A percentile compares a stretch with the other conserved stretches of the same genome.
phyloP scores from a whole-genome alignment of 2,888 invertebrate genomes.

The Diploptera punctata region DNA sequence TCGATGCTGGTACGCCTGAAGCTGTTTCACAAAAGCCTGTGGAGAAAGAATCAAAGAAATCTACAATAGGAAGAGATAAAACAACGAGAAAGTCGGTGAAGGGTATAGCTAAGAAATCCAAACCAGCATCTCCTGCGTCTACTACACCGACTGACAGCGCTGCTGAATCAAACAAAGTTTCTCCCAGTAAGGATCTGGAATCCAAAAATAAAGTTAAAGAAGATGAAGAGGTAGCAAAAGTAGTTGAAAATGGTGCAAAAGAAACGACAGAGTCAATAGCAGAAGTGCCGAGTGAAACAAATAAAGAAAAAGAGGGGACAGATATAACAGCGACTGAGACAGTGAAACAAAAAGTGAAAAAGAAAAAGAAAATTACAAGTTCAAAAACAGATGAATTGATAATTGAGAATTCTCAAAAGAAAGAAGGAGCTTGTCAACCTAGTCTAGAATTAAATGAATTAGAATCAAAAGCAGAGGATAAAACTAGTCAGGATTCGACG shows the following conservation, averaged over 20 bases:
- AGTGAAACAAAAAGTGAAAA: constrained; percentile 41
- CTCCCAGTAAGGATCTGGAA: constrained; percentile 50
- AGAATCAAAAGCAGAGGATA: neutral
- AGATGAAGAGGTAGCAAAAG: neutral
- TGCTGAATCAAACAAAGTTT: constrained; percentile 50
- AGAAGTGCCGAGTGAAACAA: neutral
- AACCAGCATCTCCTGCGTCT: too few relatives aligned
- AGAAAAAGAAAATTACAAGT: constrained; percentile 35
- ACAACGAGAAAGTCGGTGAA: constrained; percentile 20
- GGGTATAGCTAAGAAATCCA: constrained; percentile 15
- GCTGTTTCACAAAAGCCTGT: neutral
- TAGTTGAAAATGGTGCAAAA: neutral
- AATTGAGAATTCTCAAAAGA: constrained; percentile 34
- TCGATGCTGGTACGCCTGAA: neutral
- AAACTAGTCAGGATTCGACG: neutral
- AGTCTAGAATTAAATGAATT: neutral
- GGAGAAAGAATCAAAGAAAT: neutral
- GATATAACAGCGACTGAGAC: neutral
- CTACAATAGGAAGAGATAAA: neutral
- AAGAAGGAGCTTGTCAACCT: neutral
- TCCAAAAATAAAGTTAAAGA: constrained; percentile 25
- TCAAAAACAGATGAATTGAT: constrained; percentile 34
- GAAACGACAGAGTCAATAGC: neutral
- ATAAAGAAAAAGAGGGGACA: constrained; percentile 37
- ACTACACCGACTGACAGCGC: constrained; percentile 42